phyloP scores from a whole-genome alignment of 2,113 vertebrate genomes.

The Hippocampus abdominalis region DNA sequence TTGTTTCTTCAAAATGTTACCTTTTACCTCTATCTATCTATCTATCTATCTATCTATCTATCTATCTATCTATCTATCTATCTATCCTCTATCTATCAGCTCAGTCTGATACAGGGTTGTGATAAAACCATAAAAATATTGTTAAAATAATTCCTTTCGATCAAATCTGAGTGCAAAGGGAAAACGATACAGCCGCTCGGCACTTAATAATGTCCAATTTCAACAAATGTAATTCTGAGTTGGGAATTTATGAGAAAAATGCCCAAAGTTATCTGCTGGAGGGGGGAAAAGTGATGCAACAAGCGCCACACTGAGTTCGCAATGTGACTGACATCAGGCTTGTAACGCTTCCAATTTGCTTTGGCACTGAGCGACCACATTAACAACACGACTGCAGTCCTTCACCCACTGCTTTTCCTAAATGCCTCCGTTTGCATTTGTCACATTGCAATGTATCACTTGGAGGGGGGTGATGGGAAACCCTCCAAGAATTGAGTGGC shows the following conservation, averaged over 20 bases:
- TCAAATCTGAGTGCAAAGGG: not conserved
- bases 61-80: too few species aligned
- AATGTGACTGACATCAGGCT: constrained; percentile 54
- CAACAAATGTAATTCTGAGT: not conserved
- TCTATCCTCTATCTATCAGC: too few species aligned
- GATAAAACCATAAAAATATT: not conserved
- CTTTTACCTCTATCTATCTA: too few species aligned
- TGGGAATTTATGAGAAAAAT: not conserved
- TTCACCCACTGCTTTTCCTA: constrained; percentile 70
- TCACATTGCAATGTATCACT: constrained; percentile 76
- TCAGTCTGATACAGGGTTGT: not conserved
- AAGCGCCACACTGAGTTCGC: constrained; percentile 36
- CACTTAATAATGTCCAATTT: not conserved
- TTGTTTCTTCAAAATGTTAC: too few species aligned
- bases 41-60: too few species aligned
- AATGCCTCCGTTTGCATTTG: constrained; percentile 77
- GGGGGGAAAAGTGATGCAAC: constrained; percentile 12
- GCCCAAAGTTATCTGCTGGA: not conserved
- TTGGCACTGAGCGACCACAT: constrained; percentile 57
- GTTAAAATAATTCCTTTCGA: not conserved
- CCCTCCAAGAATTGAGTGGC: constrained; percentile 75
- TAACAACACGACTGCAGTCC: constrained; percentile 64
- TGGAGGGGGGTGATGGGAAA: constrained; percentile 70
- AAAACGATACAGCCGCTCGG: not conserved
- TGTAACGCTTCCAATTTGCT: constrained; percentile 51